Evolutionary conservation across 2,113 vertebrate species (phyloP).

Genomic region (Mungos mungo): DNA sequence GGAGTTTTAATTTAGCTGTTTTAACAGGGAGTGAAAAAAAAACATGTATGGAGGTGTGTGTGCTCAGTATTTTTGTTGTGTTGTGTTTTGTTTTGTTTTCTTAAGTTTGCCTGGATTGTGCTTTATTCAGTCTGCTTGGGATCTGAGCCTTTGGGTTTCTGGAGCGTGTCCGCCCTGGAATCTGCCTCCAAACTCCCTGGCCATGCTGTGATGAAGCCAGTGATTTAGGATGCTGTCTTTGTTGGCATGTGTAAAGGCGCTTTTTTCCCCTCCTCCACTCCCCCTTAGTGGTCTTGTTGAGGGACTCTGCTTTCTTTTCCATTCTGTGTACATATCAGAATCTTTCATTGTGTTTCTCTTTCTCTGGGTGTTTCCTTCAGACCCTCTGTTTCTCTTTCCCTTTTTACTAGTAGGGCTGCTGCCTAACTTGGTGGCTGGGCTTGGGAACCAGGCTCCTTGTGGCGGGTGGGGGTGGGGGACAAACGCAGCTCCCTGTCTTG

Average conservation of each 20-base stretch:
- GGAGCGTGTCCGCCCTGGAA: slow-evolving; percentile 26
- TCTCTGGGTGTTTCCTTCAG: not conserved
- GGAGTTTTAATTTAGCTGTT: slow-evolving; percentile 64
- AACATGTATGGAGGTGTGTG: not conserved
- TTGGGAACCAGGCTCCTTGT: not conserved
- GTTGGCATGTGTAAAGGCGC: not conserved
- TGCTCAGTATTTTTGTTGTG: slow-evolving; percentile 5
- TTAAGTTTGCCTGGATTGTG: slow-evolving; percentile 63
- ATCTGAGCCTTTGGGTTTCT: slow-evolving; percentile 36
- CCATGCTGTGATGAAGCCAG: not conserved
- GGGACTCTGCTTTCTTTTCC: not conserved
- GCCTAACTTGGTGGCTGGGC: not conserved
- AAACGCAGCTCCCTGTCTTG: not conserved
- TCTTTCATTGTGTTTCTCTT: not conserved
- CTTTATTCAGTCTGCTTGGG: slow-evolving; percentile 20
- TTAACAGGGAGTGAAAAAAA: not conserved
- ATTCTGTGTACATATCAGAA: not conserved
- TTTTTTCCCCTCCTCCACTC: not conserved
- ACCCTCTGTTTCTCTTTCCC: not conserved
- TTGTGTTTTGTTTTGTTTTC: slow-evolving; percentile 28
- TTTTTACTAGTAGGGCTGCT: not conserved
- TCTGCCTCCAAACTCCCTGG: slow-evolving; percentile 31
- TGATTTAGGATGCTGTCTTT: not conserved
- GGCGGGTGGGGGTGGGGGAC: not conserved
- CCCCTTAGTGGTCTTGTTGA: not conserved